Base-by-base conservation (phyloP, 2,888 invertebrate genomes). In the Operophtera brumata region DNA sequence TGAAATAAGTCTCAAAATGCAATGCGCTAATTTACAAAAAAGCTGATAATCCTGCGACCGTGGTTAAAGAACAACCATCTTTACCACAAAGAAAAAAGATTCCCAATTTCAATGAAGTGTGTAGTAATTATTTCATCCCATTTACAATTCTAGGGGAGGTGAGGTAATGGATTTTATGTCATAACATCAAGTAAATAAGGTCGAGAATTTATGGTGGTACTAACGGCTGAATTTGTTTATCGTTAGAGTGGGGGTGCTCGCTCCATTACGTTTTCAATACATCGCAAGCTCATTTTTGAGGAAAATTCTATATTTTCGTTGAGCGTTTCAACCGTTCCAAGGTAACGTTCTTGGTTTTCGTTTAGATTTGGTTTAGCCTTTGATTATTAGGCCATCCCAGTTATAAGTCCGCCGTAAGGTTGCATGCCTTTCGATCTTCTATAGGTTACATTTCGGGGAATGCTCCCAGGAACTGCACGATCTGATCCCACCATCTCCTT, bases 41-140 rank as follows among this genome's bases (percentile, higher is more conserved):
- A 14, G 26, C 35, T 40, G 7, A 28, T 20, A 25, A 6, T 25
- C 1, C 12, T 35, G 25, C 14, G 12, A 14, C 12, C 8, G 0
- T n/a, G 20, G 4, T 6, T 12, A 35, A 26, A 36, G 14, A 51
- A 61, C 12, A 44, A 40, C 20, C 9, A 54, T 20, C 45, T 37
- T 46, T 48, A 36, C 6, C 5, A 0, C 12, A 13, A 2, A 8
- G 20, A 9, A 32, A 35, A 35, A 59, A 51, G 56, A 39, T 35
- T 54, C 35, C 47, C 2, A 50, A 54, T 47, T 62, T n/a, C 10
- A 11, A 42, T 42, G 53, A 25, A 14, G 14, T 32, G n/a, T 1
- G 8, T 40, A 47, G 44, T 49, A 54, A 61, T 59, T 59, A 61
- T 53, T 61, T 52, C 14, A 57, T 59, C 43, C n/a, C 25, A 46